These are phyloP conservation scores for Peromyscus aztecus DNA, from an alignment of 2,797 vertebrate species.

Conservation along the genomic window DNA sequence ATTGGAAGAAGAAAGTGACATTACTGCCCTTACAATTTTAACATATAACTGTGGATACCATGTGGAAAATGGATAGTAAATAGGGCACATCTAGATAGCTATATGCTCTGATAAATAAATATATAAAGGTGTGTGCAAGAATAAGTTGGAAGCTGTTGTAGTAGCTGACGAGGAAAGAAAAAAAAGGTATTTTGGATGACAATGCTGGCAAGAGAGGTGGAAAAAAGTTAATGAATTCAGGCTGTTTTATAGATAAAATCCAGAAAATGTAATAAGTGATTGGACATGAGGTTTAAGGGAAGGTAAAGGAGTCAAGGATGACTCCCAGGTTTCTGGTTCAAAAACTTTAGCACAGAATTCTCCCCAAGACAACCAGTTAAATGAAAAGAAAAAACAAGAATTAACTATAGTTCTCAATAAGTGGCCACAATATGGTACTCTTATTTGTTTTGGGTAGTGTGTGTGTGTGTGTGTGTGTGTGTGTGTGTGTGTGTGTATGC, in stretches of 20 bases:
- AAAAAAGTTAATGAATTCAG: slow-evolving; percentile 26
- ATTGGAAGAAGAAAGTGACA: slow-evolving; percentile 31
- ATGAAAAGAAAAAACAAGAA: slow-evolving; percentile 24
- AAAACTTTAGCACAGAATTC: slow-evolving; percentile 5
- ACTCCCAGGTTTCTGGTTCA: slow-evolving; percentile 13
- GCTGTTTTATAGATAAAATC: slow-evolving; percentile 50
- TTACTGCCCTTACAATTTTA: neutral
- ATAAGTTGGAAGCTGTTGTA: slow-evolving; percentile 23
- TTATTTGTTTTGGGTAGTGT: neutral
- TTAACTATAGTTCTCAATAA: neutral
- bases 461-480: neutral
- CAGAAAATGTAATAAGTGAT: slow-evolving; percentile 36
- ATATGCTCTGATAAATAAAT: neutral
- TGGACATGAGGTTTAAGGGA: slow-evolving; percentile 28
- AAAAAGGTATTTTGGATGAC: slow-evolving; percentile 16
- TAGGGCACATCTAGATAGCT: neutral
- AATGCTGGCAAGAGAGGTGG: neutral
- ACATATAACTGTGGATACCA: slow-evolving; percentile 25
- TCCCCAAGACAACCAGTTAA: slow-evolving; percentile 9
- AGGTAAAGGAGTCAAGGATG: neutral
- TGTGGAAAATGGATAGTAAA: neutral
- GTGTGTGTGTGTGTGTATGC: neutral
- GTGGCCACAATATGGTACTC: neutral
- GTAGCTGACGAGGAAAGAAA: slow-evolving; percentile 10
- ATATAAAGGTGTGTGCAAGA: neutral